A percentile compares a stretch with the other conserved stretches of the same genome.
Conservation (phyloP, 2,888 invertebrate species). For the Pollenia griseotomentosa region DNA sequence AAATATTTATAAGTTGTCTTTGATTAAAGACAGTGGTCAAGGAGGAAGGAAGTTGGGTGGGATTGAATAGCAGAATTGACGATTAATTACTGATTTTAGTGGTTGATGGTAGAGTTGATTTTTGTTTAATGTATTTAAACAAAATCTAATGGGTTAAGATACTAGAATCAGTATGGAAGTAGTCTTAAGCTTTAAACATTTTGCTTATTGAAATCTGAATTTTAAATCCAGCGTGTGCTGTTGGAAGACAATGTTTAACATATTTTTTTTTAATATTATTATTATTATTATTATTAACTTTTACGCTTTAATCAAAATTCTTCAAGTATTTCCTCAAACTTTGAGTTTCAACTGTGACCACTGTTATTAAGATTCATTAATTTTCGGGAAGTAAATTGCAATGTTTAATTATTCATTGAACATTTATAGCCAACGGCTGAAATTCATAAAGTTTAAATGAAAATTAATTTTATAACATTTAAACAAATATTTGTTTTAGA, state of each 20-base stretch:
- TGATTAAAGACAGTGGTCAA: conserved; percentile 51
- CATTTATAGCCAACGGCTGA: conserved; percentile 26
- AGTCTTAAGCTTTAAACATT: too few species aligned
- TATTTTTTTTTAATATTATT: too few species aligned
- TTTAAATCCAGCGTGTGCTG: too few species aligned
- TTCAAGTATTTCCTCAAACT: not conserved
- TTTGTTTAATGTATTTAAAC: too few species aligned
- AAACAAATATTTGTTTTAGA: conserved; percentile 33
- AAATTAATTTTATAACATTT: conserved; percentile 27
- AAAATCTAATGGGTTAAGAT: too few species aligned
- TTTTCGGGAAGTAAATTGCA: conserved; percentile 10
- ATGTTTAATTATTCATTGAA: conserved; percentile 33
- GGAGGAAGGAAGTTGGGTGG: not conserved
- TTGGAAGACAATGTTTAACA: too few species aligned
- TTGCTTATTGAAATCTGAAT: too few species aligned
- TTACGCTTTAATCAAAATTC: too few species aligned
- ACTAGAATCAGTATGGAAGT: too few species aligned
- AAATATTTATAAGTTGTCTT: conserved; percentile 46
- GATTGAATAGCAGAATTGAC: not conserved
- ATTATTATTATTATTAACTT: too few species aligned
- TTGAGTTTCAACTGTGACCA: not conserved
- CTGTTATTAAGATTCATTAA: conserved; percentile 24
- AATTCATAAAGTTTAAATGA: conserved; percentile 6
- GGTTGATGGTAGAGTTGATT: too few species aligned
- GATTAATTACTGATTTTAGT: not conserved